phyloP scores from a whole-genome alignment of 2,113 vertebrate genomes.

The Engraulis encrasicolus region DNA sequence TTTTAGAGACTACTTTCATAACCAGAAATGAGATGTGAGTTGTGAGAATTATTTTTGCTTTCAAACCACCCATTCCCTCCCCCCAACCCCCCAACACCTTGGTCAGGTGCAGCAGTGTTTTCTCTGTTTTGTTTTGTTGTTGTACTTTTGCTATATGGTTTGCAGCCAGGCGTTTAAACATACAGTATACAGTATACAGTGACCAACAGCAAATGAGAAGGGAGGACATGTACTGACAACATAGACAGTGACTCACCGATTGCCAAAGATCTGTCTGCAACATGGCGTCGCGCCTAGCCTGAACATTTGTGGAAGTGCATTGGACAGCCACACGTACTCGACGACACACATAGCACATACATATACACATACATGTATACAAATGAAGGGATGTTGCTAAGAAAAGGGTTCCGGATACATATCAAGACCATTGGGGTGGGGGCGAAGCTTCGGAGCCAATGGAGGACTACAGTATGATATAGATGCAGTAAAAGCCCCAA shows the following conservation, averaged over 20 bases:
- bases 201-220: conserved; percentile 41
- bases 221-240: conserved; percentile 58
- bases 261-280: conserved; percentile 81
- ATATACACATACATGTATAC: neutral
- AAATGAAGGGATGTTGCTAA: no score
- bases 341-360: no score
- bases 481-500: no score
- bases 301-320: conserved; percentile 7
- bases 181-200: conserved; percentile 54
- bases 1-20: conserved; percentile 45
- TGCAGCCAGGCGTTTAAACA: conserved; percentile 48
- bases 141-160: conserved; percentile 50
- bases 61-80: no score
- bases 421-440: no score
- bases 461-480: no score
- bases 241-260: conserved; percentile 46
- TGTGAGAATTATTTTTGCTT: conserved; percentile 35
- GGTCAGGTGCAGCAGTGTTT: conserved; percentile 32
- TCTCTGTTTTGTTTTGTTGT: conserved; percentile 47
- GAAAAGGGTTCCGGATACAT: no score
- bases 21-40: conserved; percentile 37
- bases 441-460: no score
- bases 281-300: conserved; percentile 31
- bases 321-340: no score
- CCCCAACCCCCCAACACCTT: neutral